Evolutionary conservation across 2,888 invertebrate species (phyloP).

Genomic region (Eristalis arbustorum): DNA sequence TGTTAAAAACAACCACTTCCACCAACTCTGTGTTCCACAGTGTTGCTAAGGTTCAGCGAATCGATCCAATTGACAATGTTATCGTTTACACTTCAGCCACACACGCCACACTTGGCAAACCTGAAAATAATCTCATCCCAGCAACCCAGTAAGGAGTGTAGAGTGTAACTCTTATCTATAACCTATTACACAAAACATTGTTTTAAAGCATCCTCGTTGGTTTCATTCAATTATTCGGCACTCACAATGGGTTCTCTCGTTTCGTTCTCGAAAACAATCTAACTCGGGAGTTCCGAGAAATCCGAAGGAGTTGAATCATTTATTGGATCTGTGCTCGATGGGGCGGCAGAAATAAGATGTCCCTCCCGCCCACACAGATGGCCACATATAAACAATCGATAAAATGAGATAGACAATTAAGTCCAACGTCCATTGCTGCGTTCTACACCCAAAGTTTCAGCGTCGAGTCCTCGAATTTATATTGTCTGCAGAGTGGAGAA

Average conservation of each 20-base stretch:
- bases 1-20: background rate
- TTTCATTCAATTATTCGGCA: slow-evolving; percentile 54
- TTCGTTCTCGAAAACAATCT: slow-evolving; percentile 50
- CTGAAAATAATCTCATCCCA: slow-evolving; percentile 9
- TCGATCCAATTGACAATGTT: slow-evolving; percentile 21
- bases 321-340: slow-evolving; percentile 65
- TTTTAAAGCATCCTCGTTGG: slow-evolving; percentile 37
- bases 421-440: slow-evolving; percentile 59
- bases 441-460: slow-evolving; percentile 40
- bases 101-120: background rate
- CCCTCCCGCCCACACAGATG: slow-evolving; percentile 10
- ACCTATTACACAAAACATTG: slow-evolving; percentile 41
- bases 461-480: slow-evolving; percentile 45
- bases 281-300: slow-evolving; percentile 27
- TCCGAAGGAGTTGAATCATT: slow-evolving; percentile 38
- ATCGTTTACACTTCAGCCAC: slow-evolving; percentile 33
- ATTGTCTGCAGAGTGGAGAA: slow-evolving; percentile 37
- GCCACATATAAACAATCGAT: slow-evolving; percentile 41
- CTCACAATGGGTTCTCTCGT: slow-evolving; percentile 39
- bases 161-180: slow-evolving; percentile 42
- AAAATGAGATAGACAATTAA: slow-evolving; percentile 63
- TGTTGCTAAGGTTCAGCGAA: background rate
- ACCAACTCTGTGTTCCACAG: background rate
- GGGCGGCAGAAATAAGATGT: slow-evolving; percentile 57
- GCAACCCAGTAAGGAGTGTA: slow-evolving; percentile 23